Percentiles rank a stretch among this genome's conserved stretches.
phyloP scores from a whole-genome alignment of 2,113 vertebrate species.

The Edolisoma coerulescens region DNA sequence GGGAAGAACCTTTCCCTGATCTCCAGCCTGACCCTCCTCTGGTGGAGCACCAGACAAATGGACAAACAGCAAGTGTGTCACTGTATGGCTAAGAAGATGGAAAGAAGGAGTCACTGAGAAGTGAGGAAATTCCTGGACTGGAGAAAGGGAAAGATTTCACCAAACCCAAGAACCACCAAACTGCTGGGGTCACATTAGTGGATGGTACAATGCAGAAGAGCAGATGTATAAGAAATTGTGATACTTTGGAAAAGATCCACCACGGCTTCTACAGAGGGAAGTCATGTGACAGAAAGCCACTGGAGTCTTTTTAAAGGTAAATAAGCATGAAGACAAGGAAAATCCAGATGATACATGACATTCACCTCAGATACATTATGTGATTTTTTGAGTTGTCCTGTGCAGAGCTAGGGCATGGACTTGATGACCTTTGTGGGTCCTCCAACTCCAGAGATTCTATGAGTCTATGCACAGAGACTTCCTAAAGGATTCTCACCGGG shows the following conservation, averaged over 20 bases:
- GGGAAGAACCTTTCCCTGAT: neutral
- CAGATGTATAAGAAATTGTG: accelerated
- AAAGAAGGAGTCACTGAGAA: neutral
- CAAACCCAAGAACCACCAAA: neutral
- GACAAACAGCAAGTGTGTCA: neutral
- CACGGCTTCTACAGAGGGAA: neutral
- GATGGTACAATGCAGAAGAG: neutral
- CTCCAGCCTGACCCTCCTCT: accelerated
- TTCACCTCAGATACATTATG: accelerated
- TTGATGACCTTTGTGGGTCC: neutral
- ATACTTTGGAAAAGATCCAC: neutral
- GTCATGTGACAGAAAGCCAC: neutral
- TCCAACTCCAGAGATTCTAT: neutral
- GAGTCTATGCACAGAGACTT: neutral
- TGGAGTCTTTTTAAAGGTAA: neutral
- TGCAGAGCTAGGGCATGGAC: neutral
- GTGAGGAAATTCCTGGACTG: neutral
- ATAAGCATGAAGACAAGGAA: neutral
- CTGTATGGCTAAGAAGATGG: neutral
- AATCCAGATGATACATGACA: neutral
- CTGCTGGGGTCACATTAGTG: neutral
- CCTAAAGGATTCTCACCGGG: neutral
- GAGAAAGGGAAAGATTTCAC: neutral
- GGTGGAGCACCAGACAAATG: neutral
- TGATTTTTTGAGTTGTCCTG: neutral